These are phyloP conservation scores for Tangara arthus DNA, from an alignment of 2,797 vertebrate genomes.

Conservation along the genomic window DNA sequence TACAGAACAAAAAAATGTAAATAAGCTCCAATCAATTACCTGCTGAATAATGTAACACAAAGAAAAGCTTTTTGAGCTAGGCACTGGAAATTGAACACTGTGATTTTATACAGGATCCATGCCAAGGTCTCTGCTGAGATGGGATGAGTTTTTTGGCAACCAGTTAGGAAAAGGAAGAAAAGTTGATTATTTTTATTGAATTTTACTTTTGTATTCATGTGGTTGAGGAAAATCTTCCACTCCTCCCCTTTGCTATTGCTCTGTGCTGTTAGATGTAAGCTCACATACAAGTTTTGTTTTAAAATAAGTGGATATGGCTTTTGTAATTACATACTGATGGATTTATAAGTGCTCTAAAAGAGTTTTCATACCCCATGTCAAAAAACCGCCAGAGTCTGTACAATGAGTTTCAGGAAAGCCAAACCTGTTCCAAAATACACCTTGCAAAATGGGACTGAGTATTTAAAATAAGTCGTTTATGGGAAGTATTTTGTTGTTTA, in stretches of 20 bases:
- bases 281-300: not conserved
- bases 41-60: constrained; percentile 8
- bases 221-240: not conserved
- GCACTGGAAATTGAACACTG: not conserved
- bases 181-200: not conserved
- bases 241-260: not conserved
- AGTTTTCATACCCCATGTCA: not conserved
- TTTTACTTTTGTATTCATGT: not conserved
- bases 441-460: not conserved
- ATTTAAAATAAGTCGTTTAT: not conserved
- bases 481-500: not conserved
- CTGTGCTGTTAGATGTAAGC: not conserved
- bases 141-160: not conserved
- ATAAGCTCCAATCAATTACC: not conserved
- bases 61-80: not conserved
- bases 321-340: not conserved
- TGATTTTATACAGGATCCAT: not conserved
- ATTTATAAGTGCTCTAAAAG: not conserved
- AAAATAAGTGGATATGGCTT: not conserved
- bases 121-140: not conserved
- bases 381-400: not conserved
- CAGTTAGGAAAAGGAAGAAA: not conserved
- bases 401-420: not conserved
- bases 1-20: not conserved
- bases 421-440: not conserved